Base-by-base conservation (phyloP, 2,797 vertebrate genomes). In the Pygocentrus nattereri region DNA sequence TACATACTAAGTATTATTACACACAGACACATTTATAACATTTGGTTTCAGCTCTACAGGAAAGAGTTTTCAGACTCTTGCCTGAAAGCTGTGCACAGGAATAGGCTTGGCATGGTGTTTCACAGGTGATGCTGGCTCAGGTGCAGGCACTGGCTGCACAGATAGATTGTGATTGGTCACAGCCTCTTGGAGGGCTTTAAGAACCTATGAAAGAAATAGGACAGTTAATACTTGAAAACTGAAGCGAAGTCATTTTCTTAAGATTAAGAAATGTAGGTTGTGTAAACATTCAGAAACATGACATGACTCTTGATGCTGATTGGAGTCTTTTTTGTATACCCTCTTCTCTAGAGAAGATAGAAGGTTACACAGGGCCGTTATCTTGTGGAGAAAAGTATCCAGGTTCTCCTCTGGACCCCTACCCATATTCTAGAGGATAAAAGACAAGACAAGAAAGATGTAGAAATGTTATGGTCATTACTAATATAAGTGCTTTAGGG, bases 291-390 rank as follows among this genome's bases (percentile, higher is more conserved):
- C 4, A 74, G 19, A 78, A 78, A 19, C 3, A 49, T 41, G 30
- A 72, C 15, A 25, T n/a, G n/a, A 71, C 8, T 31, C 19, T 41
- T 11, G 16, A 18, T 82, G 38, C 21, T 50, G 25, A 64, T 10
- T 47, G 34, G 31, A 1, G 58, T 25, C 12, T 31, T 27, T 34
- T 52, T 71, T 30, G 41, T n/a, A 38, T 86, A 96, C 96, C 94
- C 94, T 96, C 88, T 95, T 96, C 88, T 97, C 96, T 88, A 96
- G 78, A 0, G 95, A 95, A 30, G 96, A 95, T 1, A 96, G 94
- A 67, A 97, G 93, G 65, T 95, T 93, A 87, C 95, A 94, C 85
- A 97, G 90, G 0, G 93, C 79, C 44, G 95, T 94, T 82, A 96
- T 95, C 90, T 96, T 96, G 86, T 68, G 93, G 82, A 97, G 82